Base-by-base conservation (phyloP, 2,888 invertebrate genomes). In the Micoletzkya japonica region DNA sequence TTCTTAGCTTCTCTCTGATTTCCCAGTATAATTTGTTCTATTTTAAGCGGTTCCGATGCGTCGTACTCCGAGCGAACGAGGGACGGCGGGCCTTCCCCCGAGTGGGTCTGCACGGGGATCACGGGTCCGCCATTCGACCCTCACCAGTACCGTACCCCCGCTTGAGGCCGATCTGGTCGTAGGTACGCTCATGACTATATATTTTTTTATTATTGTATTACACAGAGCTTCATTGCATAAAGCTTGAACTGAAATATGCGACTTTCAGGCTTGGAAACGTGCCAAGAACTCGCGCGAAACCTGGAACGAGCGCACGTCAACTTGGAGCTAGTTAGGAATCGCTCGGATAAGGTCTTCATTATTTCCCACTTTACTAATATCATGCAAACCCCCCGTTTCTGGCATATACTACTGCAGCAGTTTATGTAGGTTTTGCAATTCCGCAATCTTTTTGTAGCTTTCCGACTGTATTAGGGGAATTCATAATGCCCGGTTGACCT, bases 301-400 rank as follows among this genome's bases (percentile, higher is more conserved):
- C 61, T 78, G 52, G 77, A 79, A 71, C 71, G 73, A 69, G 77
- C 76, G 0, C 64, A 71, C 37, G 70, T 69, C 39, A 74, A 73
- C 57, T 64, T 78, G 32, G 79, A 79, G 64, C 58, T 79, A 59
- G 74, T 78, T 7, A 77, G 75, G 50, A 79, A 79, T 64, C 70
- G 79, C 39, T 78, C 78, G 37, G 76, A 76, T 34, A 74, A 74
- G 67, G 79, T 66, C 17, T 44, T 14, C 14, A 49, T 7, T 50
- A 36, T 34, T 37, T 0, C 7, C 36, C 30, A 30, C 44, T 26
- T 4, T 26, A 20, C n/a, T 52, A 17, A 24, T n/a, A 52, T 17
- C 24, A n/a, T 6, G 7, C n/a, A 52, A 52, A n/a, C n/a, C 20
- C 14, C 6, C n/a, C 20, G 57, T 7, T 7, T 26, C n/a, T n/a